phyloP scores from a whole-genome alignment of 2,797 vertebrate genomes.

The Crenichthys baileyi region DNA sequence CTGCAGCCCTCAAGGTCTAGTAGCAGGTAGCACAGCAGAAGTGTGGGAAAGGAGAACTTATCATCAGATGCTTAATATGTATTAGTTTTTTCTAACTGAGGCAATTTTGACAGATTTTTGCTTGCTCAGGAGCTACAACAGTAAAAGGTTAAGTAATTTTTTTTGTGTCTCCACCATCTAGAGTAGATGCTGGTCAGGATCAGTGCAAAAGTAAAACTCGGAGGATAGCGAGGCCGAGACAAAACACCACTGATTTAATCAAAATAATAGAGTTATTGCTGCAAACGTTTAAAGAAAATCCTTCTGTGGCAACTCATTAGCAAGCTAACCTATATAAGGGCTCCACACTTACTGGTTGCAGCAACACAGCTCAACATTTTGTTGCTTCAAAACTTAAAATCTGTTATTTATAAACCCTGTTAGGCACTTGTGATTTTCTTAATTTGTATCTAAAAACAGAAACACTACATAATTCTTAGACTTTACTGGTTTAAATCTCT shows the following conservation, averaged over 20 bases:
- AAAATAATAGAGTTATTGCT: background rate
- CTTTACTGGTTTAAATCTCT: too few relatives aligned
- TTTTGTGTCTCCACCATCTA: background rate
- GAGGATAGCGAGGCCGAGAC: background rate
- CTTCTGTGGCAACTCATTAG: too few relatives aligned
- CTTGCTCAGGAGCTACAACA: too few relatives aligned
- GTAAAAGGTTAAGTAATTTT: background rate
- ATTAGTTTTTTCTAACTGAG: background rate
- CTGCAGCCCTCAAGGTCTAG: constrained; percentile 94
- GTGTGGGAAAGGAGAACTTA: background rate
- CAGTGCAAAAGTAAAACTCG: background rate
- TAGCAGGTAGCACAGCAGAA: background rate
- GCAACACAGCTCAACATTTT: background rate
- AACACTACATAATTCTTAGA: too few relatives aligned
- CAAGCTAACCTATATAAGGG: too few relatives aligned
- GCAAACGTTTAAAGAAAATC: too few relatives aligned
- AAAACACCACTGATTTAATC: background rate
- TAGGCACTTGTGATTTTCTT: too few relatives aligned
- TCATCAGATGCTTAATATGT: constrained; percentile 9
- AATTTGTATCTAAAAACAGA: too few relatives aligned
- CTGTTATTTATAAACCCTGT: too few relatives aligned
- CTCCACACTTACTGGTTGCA: background rate
- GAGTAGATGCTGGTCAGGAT: background rate
- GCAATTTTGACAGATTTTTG: background rate
- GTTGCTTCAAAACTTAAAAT: too few relatives aligned